Percentiles rank a stretch among this genome's conserved stretches.
Conservation (phyloP, 2,797 vertebrate species). For the Mus caroli region DNA sequence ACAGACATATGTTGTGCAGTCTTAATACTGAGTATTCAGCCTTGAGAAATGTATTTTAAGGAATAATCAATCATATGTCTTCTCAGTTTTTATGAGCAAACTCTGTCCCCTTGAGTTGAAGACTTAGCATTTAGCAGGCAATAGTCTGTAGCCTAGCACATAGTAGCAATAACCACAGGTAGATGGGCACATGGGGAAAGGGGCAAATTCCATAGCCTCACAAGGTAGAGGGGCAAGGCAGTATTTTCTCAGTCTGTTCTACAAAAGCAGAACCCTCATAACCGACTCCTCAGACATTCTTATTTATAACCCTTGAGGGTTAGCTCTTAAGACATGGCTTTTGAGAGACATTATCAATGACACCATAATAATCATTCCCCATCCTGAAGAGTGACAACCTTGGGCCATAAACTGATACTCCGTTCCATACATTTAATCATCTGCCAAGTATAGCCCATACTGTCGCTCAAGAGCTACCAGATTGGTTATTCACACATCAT, state of each 20-base stretch:
- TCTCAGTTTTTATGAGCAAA: conserved; percentile 49
- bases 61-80: conserved; percentile 54
- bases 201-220: neutral
- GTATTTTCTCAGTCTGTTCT: neutral
- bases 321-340: neutral
- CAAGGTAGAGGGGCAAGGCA: neutral
- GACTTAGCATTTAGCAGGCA: neutral
- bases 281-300: neutral
- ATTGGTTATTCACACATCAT: neutral
- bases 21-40: conserved; percentile 70
- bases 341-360: neutral
- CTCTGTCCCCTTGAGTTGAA: conserved; percentile 32
- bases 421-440: neutral
- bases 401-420: neutral
- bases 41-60: conserved; percentile 69
- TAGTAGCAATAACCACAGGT: neutral
- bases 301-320: neutral
- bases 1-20: conserved; percentile 11
- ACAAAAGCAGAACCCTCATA: neutral
- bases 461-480: conserved; percentile 42
- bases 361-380: neutral
- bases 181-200: neutral
- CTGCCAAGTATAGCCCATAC: neutral
- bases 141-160: neutral
- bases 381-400: neutral